Percentiles rank a stretch among this genome's conserved stretches.
phyloP scores from a whole-genome alignment of 2,888 invertebrate species.

The Heliconius ismenius region DNA sequence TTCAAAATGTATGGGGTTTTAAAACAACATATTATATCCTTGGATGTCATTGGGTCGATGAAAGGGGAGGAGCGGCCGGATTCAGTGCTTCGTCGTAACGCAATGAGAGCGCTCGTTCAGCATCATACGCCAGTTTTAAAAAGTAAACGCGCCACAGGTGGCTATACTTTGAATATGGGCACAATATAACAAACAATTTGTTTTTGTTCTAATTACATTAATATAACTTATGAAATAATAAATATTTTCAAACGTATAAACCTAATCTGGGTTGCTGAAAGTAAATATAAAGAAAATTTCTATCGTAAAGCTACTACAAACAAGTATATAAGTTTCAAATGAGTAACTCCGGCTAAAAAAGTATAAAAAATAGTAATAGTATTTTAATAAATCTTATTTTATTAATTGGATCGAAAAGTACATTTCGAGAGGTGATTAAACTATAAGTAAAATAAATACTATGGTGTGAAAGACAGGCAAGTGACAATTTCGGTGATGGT shows the following conservation, averaged over 20 bases:
- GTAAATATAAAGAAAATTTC: too few species aligned
- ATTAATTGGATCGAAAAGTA: too few species aligned
- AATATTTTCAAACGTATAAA: too few species aligned
- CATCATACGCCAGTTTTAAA: background rate
- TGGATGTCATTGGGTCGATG: constrained; percentile 14
- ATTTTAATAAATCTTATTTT: too few species aligned
- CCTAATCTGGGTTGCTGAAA: too few species aligned
- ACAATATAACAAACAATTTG: background rate
- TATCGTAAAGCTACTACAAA: too few species aligned
- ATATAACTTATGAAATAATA: too few species aligned
- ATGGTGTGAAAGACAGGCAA: constrained; percentile 51
- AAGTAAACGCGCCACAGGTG: constrained; percentile 17
- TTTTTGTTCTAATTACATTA: background rate
- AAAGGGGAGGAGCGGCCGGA: background rate
- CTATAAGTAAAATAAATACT: constrained; percentile 39
- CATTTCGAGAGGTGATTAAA: too few species aligned
- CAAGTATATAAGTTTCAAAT: too few species aligned
- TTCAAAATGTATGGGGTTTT: too few species aligned
- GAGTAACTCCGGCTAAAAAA: too few species aligned
- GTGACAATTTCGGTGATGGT: constrained; percentile 62
- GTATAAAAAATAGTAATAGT: too few species aligned
- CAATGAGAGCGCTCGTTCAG: constrained; percentile 18
- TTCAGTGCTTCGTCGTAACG: constrained; percentile 15
- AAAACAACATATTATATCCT: background rate
- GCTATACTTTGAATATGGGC: background rate